phyloP scores from a whole-genome alignment of 2,888 invertebrate species.

The Busseola fusca region DNA sequence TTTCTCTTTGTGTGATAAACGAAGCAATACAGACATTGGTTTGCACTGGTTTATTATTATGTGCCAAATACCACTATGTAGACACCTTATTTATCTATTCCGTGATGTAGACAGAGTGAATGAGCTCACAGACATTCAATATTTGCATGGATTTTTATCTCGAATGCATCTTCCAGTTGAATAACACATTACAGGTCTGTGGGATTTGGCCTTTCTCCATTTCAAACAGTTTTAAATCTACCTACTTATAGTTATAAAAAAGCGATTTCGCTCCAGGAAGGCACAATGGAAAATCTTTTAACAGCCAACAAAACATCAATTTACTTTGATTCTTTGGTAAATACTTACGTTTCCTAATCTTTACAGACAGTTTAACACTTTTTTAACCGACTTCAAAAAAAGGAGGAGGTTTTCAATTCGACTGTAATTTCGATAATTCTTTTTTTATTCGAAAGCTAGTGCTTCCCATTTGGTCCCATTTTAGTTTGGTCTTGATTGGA shows the following conservation, averaged over 20 bases:
- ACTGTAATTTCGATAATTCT: no score
- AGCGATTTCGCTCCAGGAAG: constrained; percentile 11
- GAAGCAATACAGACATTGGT: constrained; percentile 44
- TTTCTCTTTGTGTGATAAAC: constrained; percentile 29
- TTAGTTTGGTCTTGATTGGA: no score
- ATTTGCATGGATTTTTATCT: constrained; percentile 34
- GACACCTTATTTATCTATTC: no score
- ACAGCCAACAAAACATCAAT: constrained; percentile 1
- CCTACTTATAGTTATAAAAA: not conserved
- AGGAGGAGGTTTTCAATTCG: no score
- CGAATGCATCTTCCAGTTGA: constrained; percentile 14
- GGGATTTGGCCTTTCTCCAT: constrained; percentile 18
- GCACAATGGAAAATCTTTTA: constrained; percentile 9
- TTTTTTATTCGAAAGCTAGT: no score
- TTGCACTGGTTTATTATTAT: constrained; percentile 52
- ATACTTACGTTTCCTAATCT: constrained; percentile 10
- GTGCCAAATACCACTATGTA: constrained; percentile 59
- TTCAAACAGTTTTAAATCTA: constrained; percentile 6
- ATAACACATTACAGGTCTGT: constrained; percentile 10
- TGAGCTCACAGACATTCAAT: constrained; percentile 38
- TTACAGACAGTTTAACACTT: constrained; percentile 5
- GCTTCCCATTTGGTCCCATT: no score
- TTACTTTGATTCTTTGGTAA: constrained; percentile 7
- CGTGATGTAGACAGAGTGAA: constrained; percentile 27
- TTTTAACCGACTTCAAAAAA: no score